Evolutionary conservation across 1,140 invertebrate species (phyloP).

Genomic region (Penaeus japonicus): DNA sequence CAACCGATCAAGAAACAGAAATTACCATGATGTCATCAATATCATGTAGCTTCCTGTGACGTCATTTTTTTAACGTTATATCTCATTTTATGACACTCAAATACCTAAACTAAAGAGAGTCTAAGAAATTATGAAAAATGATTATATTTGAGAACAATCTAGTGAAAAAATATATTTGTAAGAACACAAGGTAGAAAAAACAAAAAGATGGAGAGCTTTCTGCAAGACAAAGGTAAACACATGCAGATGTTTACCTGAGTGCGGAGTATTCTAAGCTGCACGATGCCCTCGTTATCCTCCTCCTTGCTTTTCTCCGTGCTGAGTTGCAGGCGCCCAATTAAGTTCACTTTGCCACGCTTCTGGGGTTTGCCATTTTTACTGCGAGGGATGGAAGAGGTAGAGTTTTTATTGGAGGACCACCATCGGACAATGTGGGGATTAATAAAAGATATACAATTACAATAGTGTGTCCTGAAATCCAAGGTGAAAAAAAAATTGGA

Average conservation of each 20-base stretch:
- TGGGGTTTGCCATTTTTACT: constrained; percentile 92
- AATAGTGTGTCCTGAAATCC: too few relatives aligned
- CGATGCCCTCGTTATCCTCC: constrained; percentile 97
- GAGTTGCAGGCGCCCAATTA: constrained; percentile 92
- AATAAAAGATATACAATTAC: neutral
- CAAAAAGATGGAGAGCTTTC: neutral
- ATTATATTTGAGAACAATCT: too few relatives aligned
- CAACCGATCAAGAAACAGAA: too few relatives aligned
- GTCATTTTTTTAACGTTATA: too few relatives aligned
- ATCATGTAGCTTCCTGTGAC: too few relatives aligned
- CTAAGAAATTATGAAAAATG: too few relatives aligned
- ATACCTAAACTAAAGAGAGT: too few relatives aligned
- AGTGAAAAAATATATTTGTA: too few relatives aligned
- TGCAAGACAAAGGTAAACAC: neutral
- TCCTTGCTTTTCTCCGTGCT: constrained; percentile 95
- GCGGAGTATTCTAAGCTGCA: constrained; percentile 91
- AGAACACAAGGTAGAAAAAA: neutral
- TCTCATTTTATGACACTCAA: too few relatives aligned
- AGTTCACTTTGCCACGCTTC: constrained; percentile 91
- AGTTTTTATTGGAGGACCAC: constrained; percentile 29
- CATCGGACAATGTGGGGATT: constrained; percentile 8
- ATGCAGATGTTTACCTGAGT: constrained; percentile 71
- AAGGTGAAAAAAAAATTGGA: neutral
- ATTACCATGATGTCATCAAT: too few relatives aligned
- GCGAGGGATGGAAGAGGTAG: constrained; percentile 61